Evolutionary conservation across 1,140 invertebrate species (phyloP).

Genomic region (Drosophila punjabiensis): DNA sequence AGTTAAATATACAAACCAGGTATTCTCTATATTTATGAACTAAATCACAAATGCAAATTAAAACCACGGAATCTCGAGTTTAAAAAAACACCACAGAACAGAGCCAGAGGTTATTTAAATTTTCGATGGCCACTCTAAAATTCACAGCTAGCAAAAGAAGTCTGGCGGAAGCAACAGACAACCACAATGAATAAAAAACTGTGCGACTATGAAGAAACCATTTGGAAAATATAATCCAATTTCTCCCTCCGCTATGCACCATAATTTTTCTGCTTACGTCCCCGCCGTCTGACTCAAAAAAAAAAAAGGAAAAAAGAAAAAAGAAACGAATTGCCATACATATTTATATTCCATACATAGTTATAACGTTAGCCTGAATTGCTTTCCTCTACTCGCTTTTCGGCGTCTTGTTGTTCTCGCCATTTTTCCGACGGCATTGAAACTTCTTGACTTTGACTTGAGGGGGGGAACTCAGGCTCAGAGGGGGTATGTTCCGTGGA

Average conservation of each 20-base stretch:
- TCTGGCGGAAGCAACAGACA: constrained; percentile 9
- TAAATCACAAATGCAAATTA: constrained; percentile 7
- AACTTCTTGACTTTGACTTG: constrained; percentile 36
- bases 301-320: not conserved
- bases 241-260: constrained; percentile 26
- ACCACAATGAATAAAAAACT: constrained; percentile 3
- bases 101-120: not conserved
- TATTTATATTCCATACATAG: constrained; percentile 63
- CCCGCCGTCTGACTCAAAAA: not conserved
- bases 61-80: not conserved
- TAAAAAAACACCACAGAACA: not conserved
- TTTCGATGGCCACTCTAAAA: constrained; percentile 2
- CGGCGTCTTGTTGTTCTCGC: constrained; percentile 20
- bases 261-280: constrained; percentile 4
- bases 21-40: not conserved
- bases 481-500: not conserved
- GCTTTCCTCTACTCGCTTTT: constrained; percentile 21
- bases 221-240: constrained; percentile 78
- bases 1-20: not conserved
- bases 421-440: constrained; percentile 50
- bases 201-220: constrained; percentile 57
- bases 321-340: constrained; percentile 28
- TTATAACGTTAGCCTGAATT: constrained; percentile 53
- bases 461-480: not conserved
- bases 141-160: constrained; percentile 10